A percentile compares a stretch with the other conserved stretches of the same genome.
These are phyloP conservation scores for Ligdia adustata DNA, from an alignment of 2,888 invertebrate genomes.

Conservation along the genomic window DNA sequence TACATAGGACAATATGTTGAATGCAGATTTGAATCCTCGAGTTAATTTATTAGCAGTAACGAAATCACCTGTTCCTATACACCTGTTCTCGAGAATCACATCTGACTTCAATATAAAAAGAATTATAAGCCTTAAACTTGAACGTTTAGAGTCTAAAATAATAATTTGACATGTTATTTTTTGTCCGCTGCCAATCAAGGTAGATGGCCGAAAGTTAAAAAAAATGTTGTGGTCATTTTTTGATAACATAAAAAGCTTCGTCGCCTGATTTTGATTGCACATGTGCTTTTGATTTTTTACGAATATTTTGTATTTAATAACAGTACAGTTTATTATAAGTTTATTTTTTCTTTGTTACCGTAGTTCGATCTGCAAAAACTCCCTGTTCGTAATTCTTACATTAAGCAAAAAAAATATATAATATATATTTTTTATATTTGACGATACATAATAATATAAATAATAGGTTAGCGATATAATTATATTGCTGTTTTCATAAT, in stretches of 20 bases:
- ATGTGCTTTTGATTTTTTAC: not conserved
- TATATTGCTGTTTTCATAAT: no score
- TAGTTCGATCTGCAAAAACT: no score
- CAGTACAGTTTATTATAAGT: no score
- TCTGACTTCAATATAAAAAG: slow-evolving; percentile 52
- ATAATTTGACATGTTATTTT: slow-evolving; percentile 31
- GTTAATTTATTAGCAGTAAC: slow-evolving; percentile 77
- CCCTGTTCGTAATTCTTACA: no score
- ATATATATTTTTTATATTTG: no score
- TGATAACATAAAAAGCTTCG: slow-evolving; percentile 42
- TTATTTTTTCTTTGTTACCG: no score
- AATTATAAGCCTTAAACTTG: slow-evolving; percentile 39
- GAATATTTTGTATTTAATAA: no score
- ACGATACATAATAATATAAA: no score
- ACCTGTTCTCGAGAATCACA: slow-evolving; percentile 81
- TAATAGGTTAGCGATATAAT: no score
- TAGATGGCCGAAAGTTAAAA: slow-evolving; percentile 61
- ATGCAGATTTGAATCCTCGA: slow-evolving; percentile 70
- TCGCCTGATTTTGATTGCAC: slow-evolving; percentile 7
- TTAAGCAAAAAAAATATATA: no score
- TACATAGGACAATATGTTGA: slow-evolving; percentile 68
- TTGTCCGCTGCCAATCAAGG: slow-evolving; percentile 46
- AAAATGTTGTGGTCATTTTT: slow-evolving; percentile 55
- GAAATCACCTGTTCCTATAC: slow-evolving; percentile 78
- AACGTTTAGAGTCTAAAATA: slow-evolving; percentile 31